These are phyloP conservation scores for Pseudococcus jackbeardsleyi DNA, from an alignment of 2,888 invertebrate genomes.

Conservation along the genomic window DNA sequence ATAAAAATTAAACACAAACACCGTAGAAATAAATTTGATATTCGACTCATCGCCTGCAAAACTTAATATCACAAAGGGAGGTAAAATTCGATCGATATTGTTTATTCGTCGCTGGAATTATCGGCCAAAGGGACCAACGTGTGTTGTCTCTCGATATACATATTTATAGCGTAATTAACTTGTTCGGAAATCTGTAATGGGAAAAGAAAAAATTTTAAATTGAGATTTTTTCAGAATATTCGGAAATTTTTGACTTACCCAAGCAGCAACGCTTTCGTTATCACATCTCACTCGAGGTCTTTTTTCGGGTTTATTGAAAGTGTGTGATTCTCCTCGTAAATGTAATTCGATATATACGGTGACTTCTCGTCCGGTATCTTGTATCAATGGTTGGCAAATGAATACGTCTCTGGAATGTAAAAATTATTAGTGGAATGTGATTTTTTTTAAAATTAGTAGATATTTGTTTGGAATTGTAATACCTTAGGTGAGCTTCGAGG, in stretches of 20 bases:
- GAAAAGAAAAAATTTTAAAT: background rate
- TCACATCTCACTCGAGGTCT: constrained; percentile 85
- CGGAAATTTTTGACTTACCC: constrained; percentile 70
- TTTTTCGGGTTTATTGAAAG: constrained; percentile 73
- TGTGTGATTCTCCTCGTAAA: constrained; percentile 73
- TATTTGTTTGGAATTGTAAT: constrained; percentile 48
- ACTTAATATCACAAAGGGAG: constrained; percentile 20
- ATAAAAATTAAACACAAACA: constrained; percentile 35
- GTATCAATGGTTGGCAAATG: constrained; percentile 75
- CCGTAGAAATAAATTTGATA: background rate
- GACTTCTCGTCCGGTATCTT: constrained; percentile 71
- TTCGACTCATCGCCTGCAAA: background rate
- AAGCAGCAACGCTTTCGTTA: constrained; percentile 78
- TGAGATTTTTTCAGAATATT: background rate
- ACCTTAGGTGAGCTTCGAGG: constrained; percentile 77
- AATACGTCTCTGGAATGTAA: constrained; percentile 74
- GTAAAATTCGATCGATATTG: background rate
- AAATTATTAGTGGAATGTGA: background rate
- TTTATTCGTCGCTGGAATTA: constrained; percentile 58
- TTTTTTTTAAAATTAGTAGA: background rate
- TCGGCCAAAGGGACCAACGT: constrained; percentile 71
- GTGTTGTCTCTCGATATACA: constrained; percentile 85
- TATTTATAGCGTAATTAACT: constrained; percentile 89
- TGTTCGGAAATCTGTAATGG: constrained; percentile 77
- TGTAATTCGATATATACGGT: constrained; percentile 81